Evolutionary conservation across 2,113 vertebrate species (phyloP).

Genomic region (Todiramphus chloris): DNA sequence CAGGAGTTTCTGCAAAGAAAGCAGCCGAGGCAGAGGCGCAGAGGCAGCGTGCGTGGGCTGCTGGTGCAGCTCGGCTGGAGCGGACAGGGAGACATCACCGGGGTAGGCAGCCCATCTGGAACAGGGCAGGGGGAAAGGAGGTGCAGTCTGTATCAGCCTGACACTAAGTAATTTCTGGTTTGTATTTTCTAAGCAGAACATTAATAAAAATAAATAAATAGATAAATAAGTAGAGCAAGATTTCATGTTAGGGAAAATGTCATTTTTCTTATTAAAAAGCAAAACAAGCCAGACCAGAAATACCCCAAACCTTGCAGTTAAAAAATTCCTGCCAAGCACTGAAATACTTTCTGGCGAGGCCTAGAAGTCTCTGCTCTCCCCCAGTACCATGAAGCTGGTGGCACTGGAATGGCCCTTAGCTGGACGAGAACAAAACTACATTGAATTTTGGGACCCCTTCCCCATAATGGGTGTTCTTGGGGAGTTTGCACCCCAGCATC

Average conservation of each 20-base stretch:
- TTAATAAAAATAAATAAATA: neutral
- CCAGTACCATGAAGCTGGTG: neutral
- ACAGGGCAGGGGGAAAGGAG: neutral
- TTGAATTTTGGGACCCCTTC: neutral
- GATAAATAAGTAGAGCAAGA: neutral
- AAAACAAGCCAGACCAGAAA: neutral
- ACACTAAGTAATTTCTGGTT: neutral
- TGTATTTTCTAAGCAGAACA: conserved; percentile 5
- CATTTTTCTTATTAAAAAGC: conserved; percentile 1
- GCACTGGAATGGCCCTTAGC: neutral
- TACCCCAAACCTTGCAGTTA: neutral
- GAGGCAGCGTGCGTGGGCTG: neutral
- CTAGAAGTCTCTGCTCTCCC: neutral
- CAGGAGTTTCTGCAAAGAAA: conserved; percentile 43
- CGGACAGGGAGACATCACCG: neutral
- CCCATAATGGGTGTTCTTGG: neutral
- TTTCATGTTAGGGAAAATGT: neutral
- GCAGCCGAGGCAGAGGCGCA: conserved; percentile 13
- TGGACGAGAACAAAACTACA: neutral
- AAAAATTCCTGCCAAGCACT: neutral
- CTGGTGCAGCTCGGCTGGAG: neutral
- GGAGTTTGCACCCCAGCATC: neutral
- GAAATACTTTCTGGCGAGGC: neutral
- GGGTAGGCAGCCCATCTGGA: conserved; percentile 23
- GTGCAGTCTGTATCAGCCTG: neutral